phyloP scores from a whole-genome alignment of 2,888 invertebrate genomes.

The Macaria notata region DNA sequence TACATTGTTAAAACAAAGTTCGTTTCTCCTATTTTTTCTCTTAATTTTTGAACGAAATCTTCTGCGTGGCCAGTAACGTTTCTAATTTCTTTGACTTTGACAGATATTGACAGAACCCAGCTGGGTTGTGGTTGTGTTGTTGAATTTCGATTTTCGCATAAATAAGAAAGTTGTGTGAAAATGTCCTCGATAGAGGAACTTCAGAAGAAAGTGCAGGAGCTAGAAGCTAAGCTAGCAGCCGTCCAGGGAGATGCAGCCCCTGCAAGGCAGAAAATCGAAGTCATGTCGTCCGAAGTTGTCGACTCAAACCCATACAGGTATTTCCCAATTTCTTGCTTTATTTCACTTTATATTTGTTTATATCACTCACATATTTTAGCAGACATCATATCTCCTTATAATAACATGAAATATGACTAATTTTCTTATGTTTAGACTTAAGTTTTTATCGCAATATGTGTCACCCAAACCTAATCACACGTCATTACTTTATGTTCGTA shows the following conservation, averaged over 20 bases:
- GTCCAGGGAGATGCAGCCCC: slow-evolving; percentile 64
- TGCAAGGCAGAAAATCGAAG: slow-evolving; percentile 88
- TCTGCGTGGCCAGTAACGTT: neutral
- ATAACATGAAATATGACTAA: neutral
- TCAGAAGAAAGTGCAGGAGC: slow-evolving; percentile 82
- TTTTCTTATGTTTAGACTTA: neutral
- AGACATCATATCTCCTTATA: neutral
- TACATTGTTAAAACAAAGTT: too few species aligned
- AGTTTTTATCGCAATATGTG: slow-evolving; percentile 8
- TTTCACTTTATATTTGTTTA: slow-evolving; percentile 1
- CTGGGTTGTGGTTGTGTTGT: neutral
- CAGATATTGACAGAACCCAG: slow-evolving; percentile 2
- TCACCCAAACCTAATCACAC: neutral
- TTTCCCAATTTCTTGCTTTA: slow-evolving; percentile 27
- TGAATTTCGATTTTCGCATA: slow-evolving; percentile 1
- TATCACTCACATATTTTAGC: neutral
- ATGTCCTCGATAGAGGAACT: slow-evolving; percentile 85
- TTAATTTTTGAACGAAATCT: too few species aligned
- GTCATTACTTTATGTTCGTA: neutral
- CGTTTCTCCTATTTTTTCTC: too few species aligned
- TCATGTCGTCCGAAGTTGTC: slow-evolving; percentile 97
- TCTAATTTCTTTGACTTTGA: neutral
- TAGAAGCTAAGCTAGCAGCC: slow-evolving; percentile 84
- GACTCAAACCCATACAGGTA: slow-evolving; percentile 99
- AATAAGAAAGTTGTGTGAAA: slow-evolving; percentile 43